phyloP scores from a whole-genome alignment of 2,888 invertebrate species.

The Eilema sororculum region DNA sequence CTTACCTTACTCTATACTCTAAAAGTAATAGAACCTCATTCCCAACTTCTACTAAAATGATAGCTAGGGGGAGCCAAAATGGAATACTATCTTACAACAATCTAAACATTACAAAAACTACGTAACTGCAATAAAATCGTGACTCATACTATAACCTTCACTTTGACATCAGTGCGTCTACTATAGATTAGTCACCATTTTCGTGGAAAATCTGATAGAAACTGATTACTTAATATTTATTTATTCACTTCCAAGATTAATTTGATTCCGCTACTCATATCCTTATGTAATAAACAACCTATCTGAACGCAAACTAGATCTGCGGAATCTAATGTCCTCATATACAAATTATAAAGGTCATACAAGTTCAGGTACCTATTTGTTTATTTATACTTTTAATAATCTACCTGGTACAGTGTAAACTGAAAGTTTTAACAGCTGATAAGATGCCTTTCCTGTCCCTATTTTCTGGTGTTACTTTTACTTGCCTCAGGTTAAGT shows the following conservation, averaged over 20 bases:
- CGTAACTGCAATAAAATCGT: neutral
- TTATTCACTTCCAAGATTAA: constrained; percentile 24
- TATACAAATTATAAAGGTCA: neutral
- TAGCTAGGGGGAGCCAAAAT: neutral
- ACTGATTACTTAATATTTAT: constrained; percentile 34
- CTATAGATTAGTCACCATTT: constrained; percentile 42
- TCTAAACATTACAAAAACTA: neutral
- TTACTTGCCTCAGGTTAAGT: no score
- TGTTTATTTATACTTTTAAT: neutral
- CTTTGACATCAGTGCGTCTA: constrained; percentile 23
- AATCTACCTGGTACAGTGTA: no score
- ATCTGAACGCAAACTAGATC: neutral
- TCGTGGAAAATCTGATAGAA: constrained; percentile 33
- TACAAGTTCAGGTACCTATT: neutral
- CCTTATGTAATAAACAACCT: neutral
- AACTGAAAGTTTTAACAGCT: no score
- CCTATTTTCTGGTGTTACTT: no score
- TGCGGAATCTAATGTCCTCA: neutral
- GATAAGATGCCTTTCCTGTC: no score
- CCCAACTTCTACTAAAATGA: neutral
- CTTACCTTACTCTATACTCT: neutral
- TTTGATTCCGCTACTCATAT: constrained; percentile 23
- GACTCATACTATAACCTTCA: constrained; percentile 36
- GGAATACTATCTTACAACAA: neutral
- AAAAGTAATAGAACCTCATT: neutral